Evolutionary conservation across 2,113 vertebrate species (phyloP).

Genomic region (Odobenus rosmarus): DNA sequence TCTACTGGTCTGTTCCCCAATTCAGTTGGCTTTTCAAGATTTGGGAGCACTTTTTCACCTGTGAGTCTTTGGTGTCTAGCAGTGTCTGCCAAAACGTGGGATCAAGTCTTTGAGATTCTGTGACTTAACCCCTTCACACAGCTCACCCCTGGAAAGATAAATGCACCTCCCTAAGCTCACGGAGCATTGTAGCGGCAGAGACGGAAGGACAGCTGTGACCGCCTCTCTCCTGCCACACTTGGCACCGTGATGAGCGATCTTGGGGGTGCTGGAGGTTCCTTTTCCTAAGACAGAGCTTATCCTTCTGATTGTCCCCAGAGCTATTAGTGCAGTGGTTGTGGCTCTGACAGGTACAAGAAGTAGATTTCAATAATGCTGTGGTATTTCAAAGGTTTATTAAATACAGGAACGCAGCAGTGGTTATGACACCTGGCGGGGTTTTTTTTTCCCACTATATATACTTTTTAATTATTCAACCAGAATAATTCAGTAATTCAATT

Average conservation of each 20-base stretch:
- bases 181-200: not conserved
- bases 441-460: not conserved
- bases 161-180: not conserved
- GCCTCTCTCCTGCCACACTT: not conserved
- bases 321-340: not conserved
- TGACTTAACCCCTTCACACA: not conserved
- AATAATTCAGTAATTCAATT: not conserved
- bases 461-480: not conserved
- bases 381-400: not conserved
- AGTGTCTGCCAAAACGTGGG: not conserved
- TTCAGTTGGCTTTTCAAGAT: not conserved
- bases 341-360: not conserved
- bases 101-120: not conserved
- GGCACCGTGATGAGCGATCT: not conserved
- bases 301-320: accelerated
- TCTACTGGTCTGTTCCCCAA: not conserved
- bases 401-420: not conserved
- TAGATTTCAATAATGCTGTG: not conserved
- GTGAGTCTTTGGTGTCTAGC: not conserved
- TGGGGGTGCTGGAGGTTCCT: not conserved
- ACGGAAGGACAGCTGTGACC: not conserved
- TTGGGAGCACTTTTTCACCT: not conserved
- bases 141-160: not conserved
- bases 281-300: not conserved
- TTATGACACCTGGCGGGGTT: not conserved